Evolutionary conservation across 1,140 invertebrate genomes (phyloP).

Genomic region (Leptoteleia sp.): DNA sequence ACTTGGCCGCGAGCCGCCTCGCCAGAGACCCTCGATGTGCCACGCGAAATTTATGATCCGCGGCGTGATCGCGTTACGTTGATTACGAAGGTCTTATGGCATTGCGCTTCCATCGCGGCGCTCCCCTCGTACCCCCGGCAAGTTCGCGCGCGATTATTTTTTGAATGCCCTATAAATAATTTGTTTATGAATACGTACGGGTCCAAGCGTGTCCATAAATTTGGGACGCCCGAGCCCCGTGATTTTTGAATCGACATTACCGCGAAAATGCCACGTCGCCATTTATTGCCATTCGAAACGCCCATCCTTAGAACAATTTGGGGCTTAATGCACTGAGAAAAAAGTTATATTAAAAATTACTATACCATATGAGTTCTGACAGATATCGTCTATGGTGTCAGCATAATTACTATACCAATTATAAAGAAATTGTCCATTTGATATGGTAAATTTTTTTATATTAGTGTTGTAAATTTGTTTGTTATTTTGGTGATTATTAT

Average conservation of each 20-base stretch:
- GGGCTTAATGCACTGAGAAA: too few species aligned
- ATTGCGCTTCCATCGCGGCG: conserved; percentile 39
- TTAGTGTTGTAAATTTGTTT: too few species aligned
- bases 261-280: conserved; percentile 9
- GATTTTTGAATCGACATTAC: conserved; percentile 35
- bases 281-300: conserved; percentile 9
- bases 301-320: too few species aligned
- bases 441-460: too few species aligned
- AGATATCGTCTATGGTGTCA: too few species aligned
- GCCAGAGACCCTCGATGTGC: conserved; percentile 57
- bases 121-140: conserved; percentile 30
- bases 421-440: too few species aligned
- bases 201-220: conserved; percentile 46
- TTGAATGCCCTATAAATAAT: conserved; percentile 58
- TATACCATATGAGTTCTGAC: too few species aligned
- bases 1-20: conserved; percentile 59
- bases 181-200: conserved; percentile 53
- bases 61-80: conserved; percentile 63
- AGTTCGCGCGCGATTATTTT: conserved; percentile 52
- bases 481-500: too few species aligned
- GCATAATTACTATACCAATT: too few species aligned
- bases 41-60: conserved; percentile 56
- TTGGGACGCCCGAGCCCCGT: background rate
- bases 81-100: conserved; percentile 63
- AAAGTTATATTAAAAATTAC: too few species aligned